Evolutionary conservation across 2,797 vertebrate species (phyloP), one percentile per base, ranked within the genome.

Genomic region (Schizopygopsis malacanthus): DNA sequence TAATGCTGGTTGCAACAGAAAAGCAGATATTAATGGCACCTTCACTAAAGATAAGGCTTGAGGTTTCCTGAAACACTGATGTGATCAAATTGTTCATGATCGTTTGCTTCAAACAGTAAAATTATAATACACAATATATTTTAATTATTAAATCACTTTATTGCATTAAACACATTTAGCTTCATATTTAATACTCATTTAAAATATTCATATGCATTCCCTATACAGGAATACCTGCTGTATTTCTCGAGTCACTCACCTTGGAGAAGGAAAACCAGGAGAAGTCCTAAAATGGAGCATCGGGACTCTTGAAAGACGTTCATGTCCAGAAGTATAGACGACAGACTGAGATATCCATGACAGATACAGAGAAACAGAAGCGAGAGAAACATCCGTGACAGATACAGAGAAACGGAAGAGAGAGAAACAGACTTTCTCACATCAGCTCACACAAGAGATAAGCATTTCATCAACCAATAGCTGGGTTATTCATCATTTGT

Each of bases 31-130:
- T 13, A 33, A 13, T 8, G 25, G 11, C 1, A 4, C 79, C 25
- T 28, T 28, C 25, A 28, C 25, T 56, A 8, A 54, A 81, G 79
- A 70, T 71, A 71, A 71, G 15, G 3, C 22, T 71, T 72, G 50
- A 72, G 80, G 67, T 56, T 82, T 82, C 67, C 80, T 82, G 65
- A 70, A 69, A n/a, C 63, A 25, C 7, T 1, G 43, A 52, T 39
- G 52, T 39, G 6, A 39, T 7, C 43, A n/a, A 72, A 67, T 12
- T 54, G 28, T 6, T 1, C 18, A 6, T 69, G 4, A 72, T 16
- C n/a, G 16, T 72, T 47, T 16, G 0, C 2, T 3, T 22, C 6
- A 37, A 37, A 25, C 16, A n/a, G 33, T 41, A n/a, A 4, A 9
- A 15, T 9, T 16, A 37, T 52, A 11, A 70, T 18, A 3, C 2